These are phyloP conservation scores for Parasteatoda tepidariorum DNA, from an alignment of 1,140 invertebrate genomes.

Conservation along the genomic window DNA sequence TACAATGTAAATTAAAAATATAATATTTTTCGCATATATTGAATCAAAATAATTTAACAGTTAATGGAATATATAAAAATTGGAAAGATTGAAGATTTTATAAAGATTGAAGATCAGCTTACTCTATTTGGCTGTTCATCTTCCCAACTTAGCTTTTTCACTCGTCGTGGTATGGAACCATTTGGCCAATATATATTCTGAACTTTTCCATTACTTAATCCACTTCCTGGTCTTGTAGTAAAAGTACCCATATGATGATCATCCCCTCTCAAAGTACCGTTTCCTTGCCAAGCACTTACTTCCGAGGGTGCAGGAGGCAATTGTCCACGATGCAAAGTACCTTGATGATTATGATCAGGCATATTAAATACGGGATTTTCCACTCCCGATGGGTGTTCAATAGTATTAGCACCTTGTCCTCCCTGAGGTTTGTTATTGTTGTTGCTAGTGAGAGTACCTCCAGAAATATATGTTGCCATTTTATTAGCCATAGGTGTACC, in stretches of 20 bases:
- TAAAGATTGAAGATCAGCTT: background rate
- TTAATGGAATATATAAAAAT: background rate
- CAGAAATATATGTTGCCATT: slow-evolving; percentile 62
- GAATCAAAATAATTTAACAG: background rate
- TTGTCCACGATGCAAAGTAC: slow-evolving; percentile 28
- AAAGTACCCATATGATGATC: slow-evolving; percentile 41
- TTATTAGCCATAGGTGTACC: slow-evolving; percentile 63
- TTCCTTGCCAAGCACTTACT: slow-evolving; percentile 51
- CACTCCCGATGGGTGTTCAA: slow-evolving; percentile 41
- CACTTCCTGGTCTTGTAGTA: slow-evolving; percentile 20
- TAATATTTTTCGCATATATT: background rate
- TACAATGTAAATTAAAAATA: no score
- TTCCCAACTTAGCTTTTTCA: slow-evolving; percentile 81
- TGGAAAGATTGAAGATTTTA: background rate
- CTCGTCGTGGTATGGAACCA: slow-evolving; percentile 76
- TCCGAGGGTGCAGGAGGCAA: slow-evolving; percentile 42
- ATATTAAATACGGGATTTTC: slow-evolving; percentile 64
- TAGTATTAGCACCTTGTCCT: slow-evolving; percentile 3
- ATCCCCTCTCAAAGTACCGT: slow-evolving; percentile 17
- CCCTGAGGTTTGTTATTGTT: slow-evolving; percentile 54
- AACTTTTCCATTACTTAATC: slow-evolving; percentile 52
- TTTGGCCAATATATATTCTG: slow-evolving; percentile 64
- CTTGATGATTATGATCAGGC: slow-evolving; percentile 41
- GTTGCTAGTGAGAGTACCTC: slow-evolving; percentile 38
- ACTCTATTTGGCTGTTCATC: slow-evolving; percentile 71